These are phyloP conservation scores for Drosophila virilis DNA, from an alignment of 1,140 invertebrate genomes.

Conservation along the genomic window DNA sequence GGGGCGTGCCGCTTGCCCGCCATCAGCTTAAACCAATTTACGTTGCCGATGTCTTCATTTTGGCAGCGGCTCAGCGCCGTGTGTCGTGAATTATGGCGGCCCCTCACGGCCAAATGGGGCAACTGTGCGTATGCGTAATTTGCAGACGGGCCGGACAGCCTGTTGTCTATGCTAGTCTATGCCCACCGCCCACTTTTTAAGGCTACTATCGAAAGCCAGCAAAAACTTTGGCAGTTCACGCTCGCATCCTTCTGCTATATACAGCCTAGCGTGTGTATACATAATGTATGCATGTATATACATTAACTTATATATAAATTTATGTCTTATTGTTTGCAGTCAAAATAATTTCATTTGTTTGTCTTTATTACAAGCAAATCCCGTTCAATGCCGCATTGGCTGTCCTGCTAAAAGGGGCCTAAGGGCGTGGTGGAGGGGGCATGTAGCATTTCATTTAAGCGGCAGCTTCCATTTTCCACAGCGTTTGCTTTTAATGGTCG, in stretches of 20 bases:
- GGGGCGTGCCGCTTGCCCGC: conserved; percentile 34
- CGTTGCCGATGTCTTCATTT: conserved; percentile 77
- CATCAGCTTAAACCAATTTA: conserved; percentile 82
- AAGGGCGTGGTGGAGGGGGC: not conserved
- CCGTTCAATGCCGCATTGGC: conserved; percentile 57
- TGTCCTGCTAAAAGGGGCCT: not conserved
- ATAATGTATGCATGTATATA: conserved; percentile 31
- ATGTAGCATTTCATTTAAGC: conserved; percentile 40
- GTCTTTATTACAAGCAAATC: conserved; percentile 78
- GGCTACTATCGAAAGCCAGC: conserved; percentile 12
- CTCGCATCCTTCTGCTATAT: conserved; percentile 38
- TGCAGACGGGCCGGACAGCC: conserved; percentile 29
- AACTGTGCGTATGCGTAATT: conserved; percentile 81
- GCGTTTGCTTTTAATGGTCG: conserved; percentile 78
- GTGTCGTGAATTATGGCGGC: conserved; percentile 76
- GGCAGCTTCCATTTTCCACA: conserved; percentile 69
- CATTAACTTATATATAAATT: conserved; percentile 61
- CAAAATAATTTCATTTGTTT: conserved; percentile 83
- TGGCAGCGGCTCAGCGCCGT: conserved; percentile 60
- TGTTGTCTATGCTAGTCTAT: conserved; percentile 43
- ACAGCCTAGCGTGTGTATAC: conserved; percentile 8
- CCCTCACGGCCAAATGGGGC: conserved; percentile 36
- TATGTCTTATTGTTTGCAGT: conserved; percentile 80
- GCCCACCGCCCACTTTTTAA: not conserved
- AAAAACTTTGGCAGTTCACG: conserved; percentile 26